phyloP scores from a whole-genome alignment of 2,888 invertebrate genomes.

The Elaeidobius kamerunicus region DNA sequence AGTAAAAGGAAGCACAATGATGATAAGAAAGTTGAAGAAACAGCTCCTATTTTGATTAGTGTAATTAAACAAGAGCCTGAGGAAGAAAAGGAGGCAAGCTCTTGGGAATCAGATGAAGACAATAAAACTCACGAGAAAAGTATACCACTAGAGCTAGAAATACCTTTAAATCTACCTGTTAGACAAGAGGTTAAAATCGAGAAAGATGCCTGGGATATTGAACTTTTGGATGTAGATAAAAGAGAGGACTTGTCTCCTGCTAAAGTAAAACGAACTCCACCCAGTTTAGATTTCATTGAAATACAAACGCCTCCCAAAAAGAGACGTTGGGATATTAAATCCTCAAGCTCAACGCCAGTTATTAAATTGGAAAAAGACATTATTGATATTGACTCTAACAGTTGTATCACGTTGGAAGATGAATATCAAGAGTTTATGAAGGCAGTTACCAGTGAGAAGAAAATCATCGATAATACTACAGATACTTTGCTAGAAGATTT shows the following conservation, averaged over 20 bases:
- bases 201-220: conserved; percentile 26
- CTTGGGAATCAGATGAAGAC: conserved; percentile 44
- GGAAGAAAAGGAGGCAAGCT: conserved; percentile 13
- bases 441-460: conserved; percentile 47
- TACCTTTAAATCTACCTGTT: conserved; percentile 37
- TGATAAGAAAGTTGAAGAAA: conserved; percentile 15
- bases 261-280: too few species aligned
- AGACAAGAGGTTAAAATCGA: conserved; percentile 32
- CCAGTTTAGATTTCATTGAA: too few species aligned
- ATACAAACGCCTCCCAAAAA: conserved; percentile 17
- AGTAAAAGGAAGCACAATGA: too few species aligned
- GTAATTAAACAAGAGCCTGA: conserved; percentile 5
- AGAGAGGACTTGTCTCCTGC: too few species aligned
- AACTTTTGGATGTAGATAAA: too few species aligned
- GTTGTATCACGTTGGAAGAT: conserved; percentile 40
- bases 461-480: background rate
- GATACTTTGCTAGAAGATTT: conserved; percentile 7
- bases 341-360: conserved; percentile 15
- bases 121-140: background rate
- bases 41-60: background rate
- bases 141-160: conserved; percentile 31
- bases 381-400: conserved; percentile 20
- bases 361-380: conserved; percentile 24
- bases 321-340: conserved; percentile 33
- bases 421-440: conserved; percentile 61